These are phyloP conservation scores for Drosophila nigritarsus DNA, from an alignment of 2,888 invertebrate genomes.

Conservation along the genomic window DNA sequence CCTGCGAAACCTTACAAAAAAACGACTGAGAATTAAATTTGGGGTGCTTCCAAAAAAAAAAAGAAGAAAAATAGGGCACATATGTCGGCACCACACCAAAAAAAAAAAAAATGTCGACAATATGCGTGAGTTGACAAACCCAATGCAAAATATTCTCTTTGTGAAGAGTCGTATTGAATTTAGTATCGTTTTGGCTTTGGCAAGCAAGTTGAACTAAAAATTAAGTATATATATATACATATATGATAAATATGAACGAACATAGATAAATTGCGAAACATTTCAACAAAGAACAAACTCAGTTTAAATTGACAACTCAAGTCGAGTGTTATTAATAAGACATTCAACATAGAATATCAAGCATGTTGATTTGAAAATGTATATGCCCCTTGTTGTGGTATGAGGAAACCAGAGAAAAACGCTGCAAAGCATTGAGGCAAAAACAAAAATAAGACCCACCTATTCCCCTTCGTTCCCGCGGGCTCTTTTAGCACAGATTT, in stretches of 20 bases:
- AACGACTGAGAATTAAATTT: slow-evolving; percentile 28
- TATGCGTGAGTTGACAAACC: slow-evolving; percentile 7
- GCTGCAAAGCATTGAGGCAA: slow-evolving; percentile 20
- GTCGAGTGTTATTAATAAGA: not conserved
- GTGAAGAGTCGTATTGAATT: not conserved
- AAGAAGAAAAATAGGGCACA: slow-evolving; percentile 16
- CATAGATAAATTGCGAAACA: not conserved
- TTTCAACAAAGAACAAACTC: not conserved
- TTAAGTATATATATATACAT: not conserved
- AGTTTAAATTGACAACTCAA: not conserved
- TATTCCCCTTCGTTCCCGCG: slow-evolving; percentile 25
- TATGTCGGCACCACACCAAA: slow-evolving; percentile 13
- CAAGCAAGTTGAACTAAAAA: not conserved
- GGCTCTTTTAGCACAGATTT: slow-evolving; percentile 59
- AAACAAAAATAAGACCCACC: slow-evolving; percentile 10
- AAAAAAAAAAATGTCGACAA: slow-evolving; percentile 7
- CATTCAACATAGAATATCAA: not conserved
- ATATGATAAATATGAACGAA: not conserved
- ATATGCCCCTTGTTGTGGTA: slow-evolving; percentile 22
- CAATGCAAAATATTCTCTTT: slow-evolving; percentile 22
- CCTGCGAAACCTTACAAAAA: slow-evolving; percentile 7
- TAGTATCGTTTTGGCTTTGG: not conserved
- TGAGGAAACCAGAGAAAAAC: slow-evolving; percentile 9
- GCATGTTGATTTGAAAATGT: not conserved
- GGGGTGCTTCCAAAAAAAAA: slow-evolving; percentile 1